These are phyloP conservation scores for Acronicta alni DNA, from an alignment of 2,888 invertebrate species.

Conservation along the genomic window DNA sequence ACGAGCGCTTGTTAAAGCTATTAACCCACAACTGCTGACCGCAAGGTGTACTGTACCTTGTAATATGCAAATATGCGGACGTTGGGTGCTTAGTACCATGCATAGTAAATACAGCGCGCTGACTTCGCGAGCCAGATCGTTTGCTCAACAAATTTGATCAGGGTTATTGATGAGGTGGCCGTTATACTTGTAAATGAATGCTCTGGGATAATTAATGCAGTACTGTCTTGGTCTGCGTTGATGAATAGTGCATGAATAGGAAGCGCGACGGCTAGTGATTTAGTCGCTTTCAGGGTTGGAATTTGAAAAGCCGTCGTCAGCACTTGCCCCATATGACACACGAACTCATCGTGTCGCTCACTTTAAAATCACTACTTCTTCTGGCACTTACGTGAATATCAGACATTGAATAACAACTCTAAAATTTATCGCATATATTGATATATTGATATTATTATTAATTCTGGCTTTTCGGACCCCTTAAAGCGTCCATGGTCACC, in stretches of 20 bases:
- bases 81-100: conserved; percentile 43
- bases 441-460: too few species aligned
- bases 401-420: too few species aligned
- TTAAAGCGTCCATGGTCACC: too few species aligned
- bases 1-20: conserved; percentile 32
- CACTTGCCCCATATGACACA: too few species aligned
- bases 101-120: conserved; percentile 52
- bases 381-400: too few species aligned
- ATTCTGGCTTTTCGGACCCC: too few species aligned
- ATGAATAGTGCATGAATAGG: conserved; percentile 42
- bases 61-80: conserved; percentile 58
- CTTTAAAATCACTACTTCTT: too few species aligned
- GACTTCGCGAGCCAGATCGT: conserved; percentile 58
- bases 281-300: too few species aligned
- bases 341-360: too few species aligned
- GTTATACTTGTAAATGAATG: conserved; percentile 58
- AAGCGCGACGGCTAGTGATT: neutral
- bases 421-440: too few species aligned
- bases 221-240: conserved; percentile 29
- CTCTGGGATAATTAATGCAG: conserved; percentile 48
- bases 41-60: conserved; percentile 39
- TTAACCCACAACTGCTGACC: conserved; percentile 53
- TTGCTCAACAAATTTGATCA: conserved; percentile 65
- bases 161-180: conserved; percentile 66
- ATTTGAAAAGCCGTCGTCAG: neutral